Base-by-base conservation (phyloP, 2,113 vertebrate species). In the Hepsetus odoe region DNA sequence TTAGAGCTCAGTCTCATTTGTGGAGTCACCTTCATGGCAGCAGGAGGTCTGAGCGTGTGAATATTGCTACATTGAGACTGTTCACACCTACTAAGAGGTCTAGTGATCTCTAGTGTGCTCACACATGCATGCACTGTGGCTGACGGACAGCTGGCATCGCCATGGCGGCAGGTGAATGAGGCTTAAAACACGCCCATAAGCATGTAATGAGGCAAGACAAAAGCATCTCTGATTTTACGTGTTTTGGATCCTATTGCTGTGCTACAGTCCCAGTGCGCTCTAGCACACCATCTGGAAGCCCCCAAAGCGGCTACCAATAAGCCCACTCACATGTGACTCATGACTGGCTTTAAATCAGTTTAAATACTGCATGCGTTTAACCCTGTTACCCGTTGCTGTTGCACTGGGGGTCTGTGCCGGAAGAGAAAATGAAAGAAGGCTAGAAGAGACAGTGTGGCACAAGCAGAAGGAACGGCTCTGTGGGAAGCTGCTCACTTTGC, bases 251-350 rank as follows among this genome's bases (percentile, higher is more conserved):
- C 65, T 84, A 26, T 66, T 56, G 73, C 64, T 76, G 38, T 73
- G 83, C 78, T 75, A 74, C 76, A 69, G 83, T 82, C 83, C 72
- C 61, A 64, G 71, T 85, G 81, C 82, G 70, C 73, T 64, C 80
- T 61, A 88, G 80, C 46, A 0, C 65, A 46, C 90, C 89, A 92
- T 92, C 90, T 93, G 89, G 78, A 88, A 82, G 72, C 80, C 62
- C 55, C 76, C 68, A 44, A 65, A 75, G 72, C 42, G 26, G n/a
- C 67, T 75, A 65, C 76, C 84, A 44, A 51, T 86, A 82, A 89
- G 74, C 68, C 44, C 71, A 72, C 77, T 86, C 76, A 30, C 55
- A 32, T 85, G 83, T 88, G 80, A 81, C 84, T 84, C 81, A 76
- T 28, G 66, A 77, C 67, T 81, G 28, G 74, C 67, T 49, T 77